Evolutionary conservation across 1,140 invertebrate species (phyloP).

Genomic region (Drosophila fuyamai): DNA sequence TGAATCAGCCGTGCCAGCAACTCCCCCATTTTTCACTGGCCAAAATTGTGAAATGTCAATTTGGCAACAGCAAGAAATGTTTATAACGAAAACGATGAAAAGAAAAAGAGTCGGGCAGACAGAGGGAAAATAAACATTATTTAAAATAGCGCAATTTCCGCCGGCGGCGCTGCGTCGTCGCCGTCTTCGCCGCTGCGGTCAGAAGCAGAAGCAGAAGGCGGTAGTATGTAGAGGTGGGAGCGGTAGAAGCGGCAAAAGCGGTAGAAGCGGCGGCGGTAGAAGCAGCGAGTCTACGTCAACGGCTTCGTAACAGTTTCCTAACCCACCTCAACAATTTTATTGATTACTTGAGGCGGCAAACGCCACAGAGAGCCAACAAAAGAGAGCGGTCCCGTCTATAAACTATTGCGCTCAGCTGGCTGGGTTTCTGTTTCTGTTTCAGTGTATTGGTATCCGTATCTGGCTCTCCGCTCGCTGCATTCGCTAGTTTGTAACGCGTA

Average conservation of each 20-base stretch:
- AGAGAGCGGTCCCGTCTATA: conserved; percentile 43
- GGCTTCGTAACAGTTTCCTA: conserved; percentile 84
- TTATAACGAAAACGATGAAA: conserved; percentile 57
- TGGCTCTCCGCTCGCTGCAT: conserved; percentile 55
- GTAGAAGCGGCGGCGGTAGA: conserved; percentile 20
- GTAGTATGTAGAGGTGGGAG: conserved; percentile 13
- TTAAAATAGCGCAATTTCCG: conserved; percentile 84
- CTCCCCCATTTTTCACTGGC: conserved; percentile 59
- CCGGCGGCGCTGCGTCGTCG: conserved; percentile 41
- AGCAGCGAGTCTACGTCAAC: conserved; percentile 47
- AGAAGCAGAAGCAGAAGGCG: too few species aligned
- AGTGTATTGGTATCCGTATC: conserved; percentile 5
- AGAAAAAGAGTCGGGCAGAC: conserved; percentile 23
- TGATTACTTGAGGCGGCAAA: conserved; percentile 83
- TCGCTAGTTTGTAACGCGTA: conserved; percentile 36
- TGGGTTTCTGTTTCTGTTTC: conserved; percentile 31
- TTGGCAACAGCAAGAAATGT: conserved; percentile 70
- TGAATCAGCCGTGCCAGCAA: conserved; percentile 18
- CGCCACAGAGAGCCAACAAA: conserved; percentile 32
- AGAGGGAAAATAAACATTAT: conserved; percentile 79
- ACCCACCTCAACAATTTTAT: conserved; percentile 85
- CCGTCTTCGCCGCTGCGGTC: conserved; percentile 13
- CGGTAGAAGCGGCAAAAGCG: conserved; percentile 14
- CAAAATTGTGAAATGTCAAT: conserved; percentile 76
- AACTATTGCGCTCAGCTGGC: conserved; percentile 65